Conservation (phyloP, 2,797 vertebrate species). For the Phoeniculus purpureus region DNA sequence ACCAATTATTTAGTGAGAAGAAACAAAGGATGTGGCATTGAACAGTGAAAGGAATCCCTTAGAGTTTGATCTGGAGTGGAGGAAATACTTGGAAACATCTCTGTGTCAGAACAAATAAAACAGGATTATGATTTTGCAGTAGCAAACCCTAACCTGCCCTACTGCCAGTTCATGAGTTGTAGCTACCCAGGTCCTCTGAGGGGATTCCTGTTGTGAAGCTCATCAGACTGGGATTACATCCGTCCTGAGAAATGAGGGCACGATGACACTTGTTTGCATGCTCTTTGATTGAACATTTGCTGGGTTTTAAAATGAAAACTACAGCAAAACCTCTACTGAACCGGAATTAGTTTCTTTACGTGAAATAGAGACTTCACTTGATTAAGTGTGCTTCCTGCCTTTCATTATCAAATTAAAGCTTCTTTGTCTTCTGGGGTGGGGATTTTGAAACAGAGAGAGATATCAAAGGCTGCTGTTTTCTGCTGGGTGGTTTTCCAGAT, state of each 20-base stretch:
- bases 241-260: neutral
- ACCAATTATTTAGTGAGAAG: neutral
- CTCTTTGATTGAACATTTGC: neutral
- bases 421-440: neutral
- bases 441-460: neutral
- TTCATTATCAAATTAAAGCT: conserved; percentile 14
- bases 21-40: neutral
- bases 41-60: neutral
- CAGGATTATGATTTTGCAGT: neutral
- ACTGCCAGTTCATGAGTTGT: neutral
- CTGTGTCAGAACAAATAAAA: neutral
- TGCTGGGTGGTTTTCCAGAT: neutral
- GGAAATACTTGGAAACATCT: neutral
- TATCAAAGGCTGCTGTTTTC: neutral
- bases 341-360: neutral
- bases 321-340: neutral
- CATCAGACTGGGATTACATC: neutral
- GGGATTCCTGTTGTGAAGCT: neutral
- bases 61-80: neutral
- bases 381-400: conserved; percentile 22
- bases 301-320: neutral
- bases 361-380: neutral
- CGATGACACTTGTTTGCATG: neutral
- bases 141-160: neutral
- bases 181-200: neutral